These are phyloP conservation scores for Cervus canadensis DNA, from an alignment of 2,113 vertebrate species.

Conservation along the genomic window DNA sequence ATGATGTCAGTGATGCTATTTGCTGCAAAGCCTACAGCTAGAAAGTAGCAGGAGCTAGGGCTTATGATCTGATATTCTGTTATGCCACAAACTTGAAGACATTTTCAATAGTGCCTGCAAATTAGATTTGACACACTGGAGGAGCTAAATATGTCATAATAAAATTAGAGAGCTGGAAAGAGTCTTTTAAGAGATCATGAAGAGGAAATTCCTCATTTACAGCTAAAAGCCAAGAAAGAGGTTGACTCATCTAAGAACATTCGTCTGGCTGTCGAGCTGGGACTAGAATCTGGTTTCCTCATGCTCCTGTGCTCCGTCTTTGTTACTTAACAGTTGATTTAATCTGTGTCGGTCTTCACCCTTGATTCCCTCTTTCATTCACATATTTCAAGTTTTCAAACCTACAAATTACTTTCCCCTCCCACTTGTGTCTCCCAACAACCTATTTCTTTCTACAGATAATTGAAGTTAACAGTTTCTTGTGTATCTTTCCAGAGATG, in stretches of 20 bases:
- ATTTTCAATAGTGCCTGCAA: neutral
- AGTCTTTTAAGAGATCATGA: constrained; percentile 7
- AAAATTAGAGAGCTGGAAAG: constrained; percentile 1
- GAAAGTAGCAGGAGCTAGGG: neutral
- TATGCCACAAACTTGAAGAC: neutral
- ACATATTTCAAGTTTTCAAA: constrained; percentile 35
- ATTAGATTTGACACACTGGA: neutral
- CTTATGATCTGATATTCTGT: neutral
- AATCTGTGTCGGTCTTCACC: neutral
- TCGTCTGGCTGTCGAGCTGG: neutral
- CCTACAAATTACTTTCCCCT: neutral
- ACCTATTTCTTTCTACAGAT: neutral
- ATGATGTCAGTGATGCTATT: neutral
- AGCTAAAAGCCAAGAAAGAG: neutral
- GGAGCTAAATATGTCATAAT: neutral
- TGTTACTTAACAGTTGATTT: neutral
- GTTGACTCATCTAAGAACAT: neutral
- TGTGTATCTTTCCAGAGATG: constrained; percentile 24
- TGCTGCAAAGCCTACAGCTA: neutral
- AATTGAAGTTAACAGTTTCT: neutral
- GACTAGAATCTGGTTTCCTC: neutral
- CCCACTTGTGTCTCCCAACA: neutral
- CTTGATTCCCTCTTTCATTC: neutral
- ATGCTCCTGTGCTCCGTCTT: neutral
- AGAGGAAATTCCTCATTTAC: neutral